These are phyloP conservation scores for Rhagoletis zephyria DNA, from an alignment of 1,140 invertebrate species.

Conservation along the genomic window DNA sequence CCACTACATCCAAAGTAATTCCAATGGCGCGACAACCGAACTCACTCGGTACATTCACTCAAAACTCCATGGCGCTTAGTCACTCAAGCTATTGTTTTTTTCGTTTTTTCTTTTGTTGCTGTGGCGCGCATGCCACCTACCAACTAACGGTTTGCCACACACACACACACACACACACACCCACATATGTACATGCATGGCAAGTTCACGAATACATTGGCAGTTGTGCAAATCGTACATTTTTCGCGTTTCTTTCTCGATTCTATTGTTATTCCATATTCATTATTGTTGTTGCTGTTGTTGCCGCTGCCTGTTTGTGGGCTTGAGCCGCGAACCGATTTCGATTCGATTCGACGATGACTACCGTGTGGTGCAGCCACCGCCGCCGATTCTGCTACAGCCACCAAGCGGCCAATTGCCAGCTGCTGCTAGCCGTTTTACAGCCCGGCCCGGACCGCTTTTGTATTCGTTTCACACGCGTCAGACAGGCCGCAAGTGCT, in stretches of 20 bases:
- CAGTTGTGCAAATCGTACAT: slow-evolving; percentile 22
- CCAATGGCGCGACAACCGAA: background rate
- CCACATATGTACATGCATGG: background rate
- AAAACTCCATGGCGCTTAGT: slow-evolving; percentile 17
- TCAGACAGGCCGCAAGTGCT: slow-evolving; percentile 49
- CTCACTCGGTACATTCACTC: slow-evolving; percentile 32
- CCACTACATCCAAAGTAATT: background rate
- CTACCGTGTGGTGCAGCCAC: background rate
- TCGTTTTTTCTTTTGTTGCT: background rate
- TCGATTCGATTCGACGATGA: slow-evolving; percentile 34
- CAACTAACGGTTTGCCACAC: slow-evolving; percentile 13
- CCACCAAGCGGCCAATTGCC: background rate
- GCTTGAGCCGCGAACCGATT: slow-evolving; percentile 22
- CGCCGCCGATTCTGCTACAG: background rate
- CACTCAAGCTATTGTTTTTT: slow-evolving; percentile 29
- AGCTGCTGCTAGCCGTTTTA: background rate
- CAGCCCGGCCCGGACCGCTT: slow-evolving; percentile 26
- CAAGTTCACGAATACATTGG: background rate
- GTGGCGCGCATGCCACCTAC: slow-evolving; percentile 49
- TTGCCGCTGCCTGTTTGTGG: background rate
- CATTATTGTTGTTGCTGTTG: background rate
- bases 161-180: background rate
- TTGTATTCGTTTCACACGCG: slow-evolving; percentile 51
- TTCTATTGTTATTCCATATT: background rate
- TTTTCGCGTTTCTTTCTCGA: slow-evolving; percentile 38